Base-by-base conservation (phyloP, 37 sponge, comb jelly and placozoan species). In the Agelas oroides region DNA sequence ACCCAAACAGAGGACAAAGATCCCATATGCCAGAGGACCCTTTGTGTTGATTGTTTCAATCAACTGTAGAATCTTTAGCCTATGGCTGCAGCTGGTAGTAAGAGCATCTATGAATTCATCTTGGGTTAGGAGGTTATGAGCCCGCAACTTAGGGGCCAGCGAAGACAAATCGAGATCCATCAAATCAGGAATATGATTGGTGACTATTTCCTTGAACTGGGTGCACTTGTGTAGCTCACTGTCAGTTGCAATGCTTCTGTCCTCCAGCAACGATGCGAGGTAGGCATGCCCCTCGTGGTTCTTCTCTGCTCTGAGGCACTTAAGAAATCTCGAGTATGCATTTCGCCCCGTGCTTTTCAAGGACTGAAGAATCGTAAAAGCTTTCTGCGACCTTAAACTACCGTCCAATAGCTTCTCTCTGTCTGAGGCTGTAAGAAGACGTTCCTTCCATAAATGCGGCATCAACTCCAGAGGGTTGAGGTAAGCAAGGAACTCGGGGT, bases 241-340 rank as follows among this genome's bases (percentile, higher is more conserved):
- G 8, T 53, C 55, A 25, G 46, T 27, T 20, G 53, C 25, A 27
- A 13, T 1, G 11, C 24, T 28, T 56, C 19, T 53, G 34, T 31
- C 38, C 16, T 28, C 28, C 53, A 74, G 75, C 17, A 74, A 37
- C 39, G 28, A 74, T 25, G 75, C 75, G 38, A 74, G 12, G 55
- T 74, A 74, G 20, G 5, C 54, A 20, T 74, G 75, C 15, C 75
- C 75, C 0, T 54, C 24, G 75, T 74, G 75, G 11, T 64, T 30
- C 21, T 64, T n/a, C 35, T 77, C 78, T 11, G 59, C 78, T 24
- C 78, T 21, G 12, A 77, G 25, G 61, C 63, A 59, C 24, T 77
- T 17, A 37, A 60, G 39, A 32, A 77, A 77, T 36, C 59, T n/a
- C 21, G 28, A 62, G n/a, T 53, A 61, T 1, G 61, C 78, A 35